These are phyloP conservation scores for Drosophila pseudotakahashii DNA, from an alignment of 2,888 invertebrate species.

Conservation along the genomic window DNA sequence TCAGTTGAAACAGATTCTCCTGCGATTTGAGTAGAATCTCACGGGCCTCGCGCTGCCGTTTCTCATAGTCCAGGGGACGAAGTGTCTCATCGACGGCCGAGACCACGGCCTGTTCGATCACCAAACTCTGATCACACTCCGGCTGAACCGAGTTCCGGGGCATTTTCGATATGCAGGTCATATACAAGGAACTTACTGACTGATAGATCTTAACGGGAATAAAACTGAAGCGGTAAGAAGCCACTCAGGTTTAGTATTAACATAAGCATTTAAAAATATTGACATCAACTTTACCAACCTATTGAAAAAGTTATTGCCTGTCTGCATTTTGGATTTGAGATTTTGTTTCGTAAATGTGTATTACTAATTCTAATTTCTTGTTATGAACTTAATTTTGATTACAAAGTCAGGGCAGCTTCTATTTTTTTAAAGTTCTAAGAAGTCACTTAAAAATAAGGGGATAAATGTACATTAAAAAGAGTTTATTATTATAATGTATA, in stretches of 20 bases:
- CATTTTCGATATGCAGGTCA: conserved; percentile 31
- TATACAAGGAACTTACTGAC: conserved; percentile 23
- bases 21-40: conserved; percentile 2
- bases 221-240: neutral
- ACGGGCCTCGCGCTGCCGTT: conserved; percentile 2
- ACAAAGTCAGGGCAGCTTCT: no score
- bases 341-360: neutral
- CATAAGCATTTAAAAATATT: neutral
- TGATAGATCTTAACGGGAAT: conserved; percentile 31
- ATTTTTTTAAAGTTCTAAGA: no score
- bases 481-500: no score
- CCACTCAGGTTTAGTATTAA: no score
- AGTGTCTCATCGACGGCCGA: conserved; percentile 5
- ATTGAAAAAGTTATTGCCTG: neutral
- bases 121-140: neutral
- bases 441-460: no score
- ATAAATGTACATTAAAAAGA: no score
- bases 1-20: neutral
- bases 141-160: neutral
- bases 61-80: neutral
- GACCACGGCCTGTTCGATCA: conserved; percentile 10
- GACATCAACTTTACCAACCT: neutral
- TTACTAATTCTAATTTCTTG: neutral
- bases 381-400: neutral
- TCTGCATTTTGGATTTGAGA: conserved; percentile 2